Evolutionary conservation across 2,797 vertebrate species (phyloP), one percentile per base, ranked within the genome.

Genomic region (Alca torda): DNA sequence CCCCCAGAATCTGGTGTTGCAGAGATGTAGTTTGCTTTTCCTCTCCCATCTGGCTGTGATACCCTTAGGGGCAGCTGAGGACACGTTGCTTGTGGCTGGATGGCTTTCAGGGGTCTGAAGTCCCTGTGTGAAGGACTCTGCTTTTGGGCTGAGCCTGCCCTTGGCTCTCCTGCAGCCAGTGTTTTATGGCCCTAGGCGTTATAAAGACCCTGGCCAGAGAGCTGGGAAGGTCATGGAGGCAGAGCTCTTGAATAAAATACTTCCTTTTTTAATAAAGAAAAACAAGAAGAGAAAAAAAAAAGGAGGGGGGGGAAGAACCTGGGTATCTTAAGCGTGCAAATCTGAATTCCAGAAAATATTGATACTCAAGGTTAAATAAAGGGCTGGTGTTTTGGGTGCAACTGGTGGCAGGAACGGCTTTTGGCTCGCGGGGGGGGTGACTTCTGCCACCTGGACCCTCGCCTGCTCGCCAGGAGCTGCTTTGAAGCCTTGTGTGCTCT

Each of bases 161-260:
- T 30, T 11, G 83, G 18, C 39, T 43, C 39, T 43, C 13, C 33
- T 0, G 1, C 28, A 31, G 31, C 7, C 1, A 1, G 1, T 20
- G 8, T 37, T 73, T 25, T 45, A 10, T 24, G 26, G 33, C 45
- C 75, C 6, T 69, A 17, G n/a, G 31, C 2, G 0, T 46, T 16
- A 25, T 3, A 59, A 53, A 48, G 21, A 7, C 35, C 41, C 21
- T 60, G 41, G 6, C 18, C 54, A 35, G 60, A 64, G 60, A 28
- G 77, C 9, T 1, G 6, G 13, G 56, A 57, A 57, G 56, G 13
- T 59, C 33, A 16, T 4, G 51, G 51, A 39, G 46, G 28, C 41
- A 46, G 43, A 31, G 9, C 39, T 63, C 33, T 46, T 26, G 4
- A 20, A 46, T 11, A 59, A 68, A 78, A 8, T 16, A 3, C 17